phyloP scores from a whole-genome alignment of 2,888 invertebrate species.

The Philonicus albiceps region DNA sequence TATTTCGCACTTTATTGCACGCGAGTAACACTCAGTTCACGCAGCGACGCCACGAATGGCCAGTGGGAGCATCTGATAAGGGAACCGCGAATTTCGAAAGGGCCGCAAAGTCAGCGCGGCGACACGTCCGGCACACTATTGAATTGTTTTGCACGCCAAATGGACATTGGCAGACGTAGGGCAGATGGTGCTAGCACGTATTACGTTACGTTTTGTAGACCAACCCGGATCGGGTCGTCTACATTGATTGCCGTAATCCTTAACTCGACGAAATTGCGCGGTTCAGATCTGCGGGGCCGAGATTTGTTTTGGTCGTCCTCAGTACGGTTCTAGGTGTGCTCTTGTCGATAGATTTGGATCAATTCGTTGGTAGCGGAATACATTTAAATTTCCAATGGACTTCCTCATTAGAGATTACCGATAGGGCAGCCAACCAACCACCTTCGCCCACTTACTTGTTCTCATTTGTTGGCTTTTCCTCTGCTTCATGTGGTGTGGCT shows the following conservation, averaged over 20 bases:
- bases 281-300: neutral
- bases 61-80: slow-evolving; percentile 5
- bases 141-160: neutral
- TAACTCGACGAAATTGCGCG: neutral
- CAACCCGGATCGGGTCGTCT: neutral
- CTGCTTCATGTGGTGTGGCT: slow-evolving; percentile 5
- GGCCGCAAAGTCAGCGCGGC: neutral
- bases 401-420: slow-evolving; percentile 48
- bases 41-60: neutral
- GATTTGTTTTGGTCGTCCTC: neutral
- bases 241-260: neutral
- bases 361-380: slow-evolving; percentile 48
- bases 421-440: slow-evolving; percentile 36
- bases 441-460: slow-evolving; percentile 47
- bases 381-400: slow-evolving; percentile 49
- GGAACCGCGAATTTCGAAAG: neutral
- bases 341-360: slow-evolving; percentile 46
- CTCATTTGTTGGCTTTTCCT: slow-evolving; percentile 44
- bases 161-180: neutral
- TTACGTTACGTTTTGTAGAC: neutral
- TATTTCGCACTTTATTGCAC: slow-evolving; percentile 39
- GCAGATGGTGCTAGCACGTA: neutral
- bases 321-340: slow-evolving; percentile 34
- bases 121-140: neutral
- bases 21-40: neutral